Percentiles rank a stretch among this genome's conserved stretches.
Evolutionary conservation across 37 sponge, comb jelly and placozoan genomes (phyloP).

Genomic region (Theonella swinhoei): DNA sequence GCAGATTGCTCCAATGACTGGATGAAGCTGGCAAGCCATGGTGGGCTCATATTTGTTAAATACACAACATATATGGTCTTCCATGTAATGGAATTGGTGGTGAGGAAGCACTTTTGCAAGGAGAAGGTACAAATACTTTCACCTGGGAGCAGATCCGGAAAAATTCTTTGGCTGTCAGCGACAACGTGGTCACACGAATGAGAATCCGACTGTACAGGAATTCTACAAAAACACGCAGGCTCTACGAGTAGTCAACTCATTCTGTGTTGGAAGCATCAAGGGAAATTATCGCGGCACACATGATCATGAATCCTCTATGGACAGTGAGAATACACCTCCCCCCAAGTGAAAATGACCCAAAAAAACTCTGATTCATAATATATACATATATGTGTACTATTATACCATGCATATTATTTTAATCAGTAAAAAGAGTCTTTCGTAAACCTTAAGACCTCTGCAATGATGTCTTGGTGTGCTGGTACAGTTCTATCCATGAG

Average conservation of each 20-base stretch:
- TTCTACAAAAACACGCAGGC: conserved; percentile 23
- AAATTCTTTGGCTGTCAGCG: conserved; percentile 29
- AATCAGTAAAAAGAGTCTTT: too few species aligned
- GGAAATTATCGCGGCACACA: neutral
- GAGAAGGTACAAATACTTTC: too few species aligned
- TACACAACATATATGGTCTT: conserved; percentile 17
- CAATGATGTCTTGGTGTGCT: too few species aligned
- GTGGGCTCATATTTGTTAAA: conserved; percentile 34
- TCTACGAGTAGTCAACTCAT: conserved; percentile 24
- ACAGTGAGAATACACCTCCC: conserved; percentile 12
- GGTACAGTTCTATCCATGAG: too few species aligned
- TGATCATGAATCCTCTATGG: neutral
- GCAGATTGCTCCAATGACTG: conserved; percentile 22
- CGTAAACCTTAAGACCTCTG: too few species aligned
- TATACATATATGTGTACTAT: too few species aligned
- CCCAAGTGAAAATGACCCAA: too few species aligned
- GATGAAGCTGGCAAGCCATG: conserved; percentile 16
- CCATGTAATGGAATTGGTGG: conserved; percentile 13
- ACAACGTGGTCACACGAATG: conserved; percentile 17
- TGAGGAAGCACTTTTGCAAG: conserved; percentile 2
- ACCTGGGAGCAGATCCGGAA: too few species aligned
- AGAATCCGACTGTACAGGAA: conserved; percentile 26
- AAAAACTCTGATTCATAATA: too few species aligned
- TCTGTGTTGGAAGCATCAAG: neutral
- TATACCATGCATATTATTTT: too few species aligned